A percentile compares a stretch with the other conserved stretches of the same genome.
Evolutionary conservation across 2,113 vertebrate genomes (phyloP).

Genomic region (Euleptes europaea): DNA sequence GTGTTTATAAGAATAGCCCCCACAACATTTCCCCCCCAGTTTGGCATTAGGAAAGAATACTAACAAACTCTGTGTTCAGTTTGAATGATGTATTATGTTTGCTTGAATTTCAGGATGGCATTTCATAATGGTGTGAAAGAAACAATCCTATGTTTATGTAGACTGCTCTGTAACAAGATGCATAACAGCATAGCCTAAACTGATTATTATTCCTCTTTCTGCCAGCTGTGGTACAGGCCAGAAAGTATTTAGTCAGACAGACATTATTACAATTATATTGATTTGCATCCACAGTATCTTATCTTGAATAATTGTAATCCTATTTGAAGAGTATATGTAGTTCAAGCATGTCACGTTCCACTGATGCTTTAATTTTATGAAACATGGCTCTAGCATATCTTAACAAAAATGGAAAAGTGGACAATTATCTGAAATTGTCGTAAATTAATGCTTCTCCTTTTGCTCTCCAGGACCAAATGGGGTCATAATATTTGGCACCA

Average conservation of each 20-base stretch:
- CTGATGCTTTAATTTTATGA: conserved; percentile 24
- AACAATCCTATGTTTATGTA: conserved; percentile 28
- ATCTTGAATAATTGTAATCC: conserved; percentile 49
- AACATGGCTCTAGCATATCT: conserved; percentile 33
- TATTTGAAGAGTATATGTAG: conserved; percentile 37
- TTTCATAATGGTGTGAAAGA: conserved; percentile 38
- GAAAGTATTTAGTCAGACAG: conserved; percentile 27
- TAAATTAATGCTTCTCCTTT: conserved; percentile 25
- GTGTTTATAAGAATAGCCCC: neutral
- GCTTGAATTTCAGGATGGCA: neutral
- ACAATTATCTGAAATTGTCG: conserved; percentile 42
- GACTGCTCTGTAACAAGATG: conserved; percentile 7
- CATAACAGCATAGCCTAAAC: conserved; percentile 28
- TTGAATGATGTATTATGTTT: conserved; percentile 7
- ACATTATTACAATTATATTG: conserved; percentile 48
- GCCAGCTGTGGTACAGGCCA: conserved; percentile 2
- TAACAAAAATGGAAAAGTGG: conserved; percentile 27
- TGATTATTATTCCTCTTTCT: conserved; percentile 24
- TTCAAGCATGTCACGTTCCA: conserved; percentile 38
- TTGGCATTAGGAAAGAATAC: neutral
- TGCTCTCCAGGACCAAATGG: conserved; percentile 35
- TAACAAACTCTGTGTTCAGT: neutral
- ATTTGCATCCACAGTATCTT: conserved; percentile 50
- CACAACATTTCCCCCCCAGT: no score
- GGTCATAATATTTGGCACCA: neutral